Base-by-base conservation (phyloP, 2,797 vertebrate species). In the Pangasius larnaudii region DNA sequence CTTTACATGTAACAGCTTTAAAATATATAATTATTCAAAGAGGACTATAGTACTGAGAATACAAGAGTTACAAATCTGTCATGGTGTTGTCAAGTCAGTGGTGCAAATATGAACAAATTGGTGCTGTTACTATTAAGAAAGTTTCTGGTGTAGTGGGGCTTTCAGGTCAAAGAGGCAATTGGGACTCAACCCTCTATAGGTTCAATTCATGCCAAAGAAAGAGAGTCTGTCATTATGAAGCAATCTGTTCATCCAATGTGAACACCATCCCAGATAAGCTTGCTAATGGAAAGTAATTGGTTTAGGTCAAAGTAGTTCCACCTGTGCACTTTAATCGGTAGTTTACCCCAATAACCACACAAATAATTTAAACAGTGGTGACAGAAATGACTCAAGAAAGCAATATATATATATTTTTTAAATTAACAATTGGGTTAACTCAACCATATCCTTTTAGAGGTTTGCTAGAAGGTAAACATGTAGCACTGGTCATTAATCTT, bases 401-500 rank as follows among this genome's bases (percentile, higher is more conserved):
- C 0, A 24, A 33, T 46, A 46, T 46, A 46, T 39, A 39, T 39
- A 0, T 9, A 14, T 16, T 27, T 79, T 58, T 69, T 30, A 7
- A 85, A 58, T 59, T 58, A 83, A 27, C 53, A 67, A 16, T 63
- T 46, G 5, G 3, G 33, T 42, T 65, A 67, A 67, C 30, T 84
- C 46, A 75, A 72, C 27, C 46, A 36, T 14, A 78, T 59, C 33
- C 30, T 86, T 61, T 77, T 61, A 65, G n/a, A 63, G 22, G 22
- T 19, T 39, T 33, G 82, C 46, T 81, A 19, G 18, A 72, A 87
- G 82, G 61, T 53, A 81, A 49, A 63, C 81, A 71, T 49, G 61
- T 56, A 56, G 53, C 14, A 14, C 36, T 33, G 53, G 65, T 22
- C 74, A 87, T 89, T 33, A 87, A 65, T 90, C 82, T 49, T 85